Base-by-base conservation (phyloP, 30 jellyfish, hydroid and myxozoan species). In the Turritopsis rubra region DNA sequence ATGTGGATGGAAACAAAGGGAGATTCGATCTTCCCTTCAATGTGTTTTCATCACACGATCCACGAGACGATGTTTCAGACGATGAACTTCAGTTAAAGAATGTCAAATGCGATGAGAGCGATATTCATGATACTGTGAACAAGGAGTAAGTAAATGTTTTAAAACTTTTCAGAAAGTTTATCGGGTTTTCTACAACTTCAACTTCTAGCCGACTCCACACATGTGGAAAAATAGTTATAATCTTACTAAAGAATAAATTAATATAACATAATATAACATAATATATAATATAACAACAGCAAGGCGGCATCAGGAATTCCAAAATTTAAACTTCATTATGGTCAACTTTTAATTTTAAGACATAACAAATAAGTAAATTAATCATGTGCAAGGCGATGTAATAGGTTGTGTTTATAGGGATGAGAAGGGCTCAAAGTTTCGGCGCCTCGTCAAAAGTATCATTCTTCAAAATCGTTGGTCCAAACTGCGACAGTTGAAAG, bases 401-500 rank as follows among this genome's bases (percentile, higher is more conserved):
- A n/a, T n/a, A n/a, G n/a, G n/a, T 41, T 41, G 9, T 41, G 76
- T 66, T 18, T 66, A n/a, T 66, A 66, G 28, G 17, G 29, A 7
- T 9, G 28, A 66, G 17, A 66, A 66, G 8, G 28, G 29, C 5
- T 41, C 60, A 13, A 5, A 13, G 13, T 78, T 78, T 78, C 78
- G 85, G 16, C 78, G 85, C 26, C 7, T 78, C 28, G 85, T 78
- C 54, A 28, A 27, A 21, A 75, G 79, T n/a, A n/a, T 78, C 21
- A 21, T 28, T 52, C 28, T 52, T 7, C 85, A 78, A 29, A 21
- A 78, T 81, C 85, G 85, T 18, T 78, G 85, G 85, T 26, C 85
- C 13, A 78, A 28, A 21, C 17, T 66, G 28, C 60, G 60, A 41
- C 76, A 66, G 29, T 3, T n/a, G 29, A 66, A 66, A 66, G 76